These are phyloP conservation scores for Drosophila prolongata DNA, from an alignment of 2,888 invertebrate genomes.

Conservation along the genomic window DNA sequence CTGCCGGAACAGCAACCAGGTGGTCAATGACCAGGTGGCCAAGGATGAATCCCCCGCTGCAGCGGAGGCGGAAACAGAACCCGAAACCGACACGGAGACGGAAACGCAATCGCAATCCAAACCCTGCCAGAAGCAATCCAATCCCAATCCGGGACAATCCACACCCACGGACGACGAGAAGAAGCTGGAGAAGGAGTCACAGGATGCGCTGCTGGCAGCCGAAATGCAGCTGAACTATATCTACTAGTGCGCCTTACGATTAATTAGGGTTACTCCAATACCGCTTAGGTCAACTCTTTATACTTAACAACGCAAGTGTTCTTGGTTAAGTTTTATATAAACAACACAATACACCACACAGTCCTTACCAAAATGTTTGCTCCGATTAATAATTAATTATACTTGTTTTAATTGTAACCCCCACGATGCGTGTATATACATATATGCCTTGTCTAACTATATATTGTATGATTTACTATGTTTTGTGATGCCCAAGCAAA, in stretches of 20 bases:
- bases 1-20: conserved; percentile 64
- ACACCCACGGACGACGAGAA: conserved; percentile 14
- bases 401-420: conserved; percentile 30
- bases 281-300: conserved; percentile 46
- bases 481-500: conserved; percentile 51
- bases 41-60: conserved; percentile 3
- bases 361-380: conserved; percentile 55
- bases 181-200: conserved; percentile 36
- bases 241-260: conserved; percentile 50
- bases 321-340: conserved; percentile 56
- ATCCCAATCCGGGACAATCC: conserved; percentile 9
- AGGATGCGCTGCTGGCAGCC: conserved; percentile 59
- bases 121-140: conserved; percentile 11
- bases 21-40: conserved; percentile 5
- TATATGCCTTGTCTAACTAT: conserved; percentile 38
- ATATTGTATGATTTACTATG: conserved; percentile 32
- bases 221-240: conserved; percentile 51
- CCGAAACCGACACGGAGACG: conserved; percentile 15
- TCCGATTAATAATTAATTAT: conserved; percentile 9
- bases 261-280: conserved; percentile 38
- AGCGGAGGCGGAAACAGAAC: conserved; percentile 9
- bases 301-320: conserved; percentile 59
- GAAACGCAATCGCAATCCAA: conserved; percentile 25
- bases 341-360: conserved; percentile 52
- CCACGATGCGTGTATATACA: conserved; percentile 40